These are phyloP conservation scores for Platichthys stellatus DNA, from an alignment of 2,113 vertebrate genomes.

Conservation along the genomic window DNA sequence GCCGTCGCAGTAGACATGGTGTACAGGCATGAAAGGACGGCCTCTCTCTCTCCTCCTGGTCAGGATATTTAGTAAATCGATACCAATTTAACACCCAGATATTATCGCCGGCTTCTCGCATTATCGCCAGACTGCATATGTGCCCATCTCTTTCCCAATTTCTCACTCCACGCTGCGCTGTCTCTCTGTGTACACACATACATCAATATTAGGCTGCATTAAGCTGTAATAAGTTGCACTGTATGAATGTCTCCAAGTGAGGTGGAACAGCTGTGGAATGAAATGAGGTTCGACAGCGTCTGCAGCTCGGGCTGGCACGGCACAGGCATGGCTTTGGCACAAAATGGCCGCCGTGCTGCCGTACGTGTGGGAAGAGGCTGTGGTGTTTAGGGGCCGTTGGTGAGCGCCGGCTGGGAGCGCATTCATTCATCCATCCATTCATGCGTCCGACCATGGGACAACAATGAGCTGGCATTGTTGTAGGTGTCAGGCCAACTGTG, in stretches of 20 bases:
- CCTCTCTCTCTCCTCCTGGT: constrained; percentile 69
- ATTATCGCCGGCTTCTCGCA: constrained; percentile 72
- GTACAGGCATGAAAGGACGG: constrained; percentile 66
- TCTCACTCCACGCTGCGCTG: constrained; percentile 32
- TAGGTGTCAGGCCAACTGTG: constrained; percentile 46
- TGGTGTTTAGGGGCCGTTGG: constrained; percentile 45
- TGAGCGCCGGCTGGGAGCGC: constrained; percentile 30
- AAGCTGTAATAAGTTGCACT: constrained; percentile 72
- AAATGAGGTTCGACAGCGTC: constrained; percentile 58
- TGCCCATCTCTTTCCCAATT: constrained; percentile 64
- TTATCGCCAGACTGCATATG: constrained; percentile 74
- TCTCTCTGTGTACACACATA: constrained; percentile 64
- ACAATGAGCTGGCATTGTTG: constrained; percentile 63
- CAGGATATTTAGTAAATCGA: constrained; percentile 79
- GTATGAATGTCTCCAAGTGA: constrained; percentile 59
- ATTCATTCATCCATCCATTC: constrained; percentile 21
- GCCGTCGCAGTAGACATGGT: constrained; percentile 61
- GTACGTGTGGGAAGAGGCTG: constrained; percentile 45
- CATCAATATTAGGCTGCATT: constrained; percentile 75
- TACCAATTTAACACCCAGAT: constrained; percentile 79
- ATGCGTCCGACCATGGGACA: constrained; percentile 38
- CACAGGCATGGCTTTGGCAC: constrained; percentile 43
- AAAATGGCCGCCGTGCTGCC: constrained; percentile 70
- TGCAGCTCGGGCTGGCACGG: constrained; percentile 37
- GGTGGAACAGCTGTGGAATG: constrained; percentile 68